phyloP scores from a whole-genome alignment of 2,888 invertebrate species.

The Ceratothoa steindachneri region DNA sequence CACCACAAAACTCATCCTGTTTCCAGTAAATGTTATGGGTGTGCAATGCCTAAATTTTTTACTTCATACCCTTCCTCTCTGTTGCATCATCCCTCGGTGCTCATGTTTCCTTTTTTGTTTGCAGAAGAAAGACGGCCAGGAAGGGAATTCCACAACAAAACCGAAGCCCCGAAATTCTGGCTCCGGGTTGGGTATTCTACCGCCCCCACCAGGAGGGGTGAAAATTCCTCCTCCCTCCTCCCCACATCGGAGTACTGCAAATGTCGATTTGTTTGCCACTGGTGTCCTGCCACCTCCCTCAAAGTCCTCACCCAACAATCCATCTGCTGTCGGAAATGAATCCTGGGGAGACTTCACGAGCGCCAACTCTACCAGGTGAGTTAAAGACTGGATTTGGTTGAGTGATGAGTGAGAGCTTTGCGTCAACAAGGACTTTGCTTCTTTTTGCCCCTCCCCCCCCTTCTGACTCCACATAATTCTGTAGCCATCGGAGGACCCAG shows the following conservation, averaged over 20 bases:
- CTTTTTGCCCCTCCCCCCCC: too few relatives aligned
- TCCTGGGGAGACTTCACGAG: constrained; percentile 77
- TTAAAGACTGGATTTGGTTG: too few relatives aligned
- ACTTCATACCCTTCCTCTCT: too few relatives aligned
- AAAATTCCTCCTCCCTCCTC: constrained; percentile 69
- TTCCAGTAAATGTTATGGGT: too few relatives aligned
- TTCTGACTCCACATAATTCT: too few relatives aligned
- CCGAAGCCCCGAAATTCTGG: constrained; percentile 59
- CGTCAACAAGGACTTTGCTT: too few relatives aligned
- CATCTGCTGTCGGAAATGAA: constrained; percentile 54
- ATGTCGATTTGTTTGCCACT: constrained; percentile 34
- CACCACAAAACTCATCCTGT: too few relatives aligned
- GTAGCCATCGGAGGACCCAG: too few relatives aligned
- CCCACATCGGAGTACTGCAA: constrained; percentile 43
- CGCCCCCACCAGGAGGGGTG: constrained; percentile 79
- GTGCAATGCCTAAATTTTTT: too few relatives aligned
- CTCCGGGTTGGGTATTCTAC: constrained; percentile 60
- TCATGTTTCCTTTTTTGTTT: too few relatives aligned
- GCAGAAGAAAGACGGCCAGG: constrained; percentile 83
- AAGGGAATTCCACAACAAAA: constrained; percentile 66
- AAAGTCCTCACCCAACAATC: constrained; percentile 1
- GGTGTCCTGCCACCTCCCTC: constrained; percentile 24
- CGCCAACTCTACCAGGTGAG: constrained; percentile 52
- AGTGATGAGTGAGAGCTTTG: too few relatives aligned
- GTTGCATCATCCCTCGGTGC: too few relatives aligned